Evolutionary conservation across 2,797 vertebrate species (phyloP).

Genomic region (Loriculus beryllinus): DNA sequence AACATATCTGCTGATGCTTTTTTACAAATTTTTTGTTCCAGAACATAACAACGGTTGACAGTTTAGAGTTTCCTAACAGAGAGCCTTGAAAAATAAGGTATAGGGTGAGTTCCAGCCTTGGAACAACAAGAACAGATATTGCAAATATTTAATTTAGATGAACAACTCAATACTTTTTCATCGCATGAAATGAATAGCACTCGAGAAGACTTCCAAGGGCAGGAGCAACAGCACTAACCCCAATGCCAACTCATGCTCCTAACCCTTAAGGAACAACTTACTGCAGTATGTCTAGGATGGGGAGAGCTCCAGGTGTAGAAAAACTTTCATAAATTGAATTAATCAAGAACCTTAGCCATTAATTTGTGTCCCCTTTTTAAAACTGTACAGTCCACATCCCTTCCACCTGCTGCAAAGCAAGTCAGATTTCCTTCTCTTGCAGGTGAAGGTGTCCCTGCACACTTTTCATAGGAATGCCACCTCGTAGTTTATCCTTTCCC

Average conservation of each 20-base stretch:
- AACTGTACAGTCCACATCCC: background rate
- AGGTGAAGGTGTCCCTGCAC: background rate
- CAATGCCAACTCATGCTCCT: background rate
- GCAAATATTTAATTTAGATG: background rate
- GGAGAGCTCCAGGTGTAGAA: background rate
- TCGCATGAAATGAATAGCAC: background rate
- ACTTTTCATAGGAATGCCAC: background rate
- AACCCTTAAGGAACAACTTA: background rate
- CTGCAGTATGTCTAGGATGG: background rate
- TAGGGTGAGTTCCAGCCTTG: background rate
- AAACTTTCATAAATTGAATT: background rate
- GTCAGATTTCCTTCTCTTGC: background rate
- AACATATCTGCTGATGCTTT: background rate
- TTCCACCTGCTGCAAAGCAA: background rate
- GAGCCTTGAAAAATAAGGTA: background rate
- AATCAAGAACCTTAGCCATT: background rate
- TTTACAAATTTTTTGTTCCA: background rate
- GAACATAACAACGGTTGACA: background rate
- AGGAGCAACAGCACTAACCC: background rate
- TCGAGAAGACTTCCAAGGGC: background rate
- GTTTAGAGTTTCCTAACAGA: background rate
- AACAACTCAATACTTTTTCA: background rate
- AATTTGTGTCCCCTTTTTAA: background rate
- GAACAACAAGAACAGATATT: background rate
- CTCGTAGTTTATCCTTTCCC: background rate